Base-by-base conservation (phyloP, 2,888 invertebrate species). In the Pollenia amentaria region DNA sequence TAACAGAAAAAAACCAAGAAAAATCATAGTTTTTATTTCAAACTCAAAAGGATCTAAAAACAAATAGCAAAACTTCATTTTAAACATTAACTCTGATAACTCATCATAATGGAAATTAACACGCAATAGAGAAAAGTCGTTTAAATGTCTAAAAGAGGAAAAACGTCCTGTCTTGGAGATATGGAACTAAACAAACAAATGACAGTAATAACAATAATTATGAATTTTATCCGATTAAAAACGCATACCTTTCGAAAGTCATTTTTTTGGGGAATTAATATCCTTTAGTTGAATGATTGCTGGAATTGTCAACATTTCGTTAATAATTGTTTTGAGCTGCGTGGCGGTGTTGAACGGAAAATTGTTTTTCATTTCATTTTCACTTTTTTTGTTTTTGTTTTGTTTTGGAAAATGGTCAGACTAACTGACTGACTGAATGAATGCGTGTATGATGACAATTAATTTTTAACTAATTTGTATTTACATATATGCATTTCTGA, bases 131-230 rank as follows among this genome's bases (percentile, higher is more conserved):
- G 69, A 70, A 51, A 11, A 48, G 38, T 1, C 16, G 29, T 48
- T 57, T 6, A 72, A 55, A n/a, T 12, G 44, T 64, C n/a, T 29
- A 44, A 65, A 38, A n/a, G 12, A 44, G 21, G 53, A 53, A 53
- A 29, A n/a, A 51, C 4, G 11, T 6, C 9, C 51, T 16, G 42
- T 18, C 21, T 4, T 29, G 14, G n/a, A 46, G 11, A 60, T 3
- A 6, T 38, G n/a, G 3, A 69, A 46, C 53, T 14, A 48, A 76
- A 62, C 80, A 62, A 85, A 88, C 89, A 91, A 92, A 92, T 91
- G 91, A 91, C 91, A 91, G 92, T 93, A 92, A 93, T 92, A 93
- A 92, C 93, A 90, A 92, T 93, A 93, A 92, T 92, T 93, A 92
- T 92, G 93, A 93, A 92, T 93, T 92, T 92, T 92, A 92, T 93